A percentile compares a stretch with the other conserved stretches of the same genome.
Evolutionary conservation across 2,888 invertebrate species (phyloP).

Genomic region (Hyles lineata): DNA sequence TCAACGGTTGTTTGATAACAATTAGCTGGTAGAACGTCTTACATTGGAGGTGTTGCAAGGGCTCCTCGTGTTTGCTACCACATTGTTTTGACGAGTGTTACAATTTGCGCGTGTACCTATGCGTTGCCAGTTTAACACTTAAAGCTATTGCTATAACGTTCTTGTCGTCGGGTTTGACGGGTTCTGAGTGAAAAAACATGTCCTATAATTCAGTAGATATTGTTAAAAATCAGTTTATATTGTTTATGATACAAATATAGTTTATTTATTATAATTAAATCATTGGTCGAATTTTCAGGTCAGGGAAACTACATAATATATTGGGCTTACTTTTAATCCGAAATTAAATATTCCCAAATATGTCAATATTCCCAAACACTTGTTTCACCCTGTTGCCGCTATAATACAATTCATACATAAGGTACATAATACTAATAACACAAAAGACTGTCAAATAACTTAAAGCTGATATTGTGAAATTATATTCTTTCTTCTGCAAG

Average conservation of each 20-base stretch:
- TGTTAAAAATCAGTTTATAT: not conserved
- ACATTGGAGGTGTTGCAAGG: not conserved
- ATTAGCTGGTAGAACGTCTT: constrained; percentile 17
- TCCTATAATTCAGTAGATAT: not conserved
- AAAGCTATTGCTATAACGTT: constrained; percentile 73
- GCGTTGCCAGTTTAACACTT: constrained; percentile 77
- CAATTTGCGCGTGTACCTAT: constrained; percentile 70
- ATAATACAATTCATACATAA: too few relatives aligned
- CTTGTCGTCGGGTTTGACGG: constrained; percentile 49
- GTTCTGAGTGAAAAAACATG: constrained; percentile 61
- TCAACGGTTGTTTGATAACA: constrained; percentile 10
- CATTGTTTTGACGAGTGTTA: constrained; percentile 48
- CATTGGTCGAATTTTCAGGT: too few relatives aligned
- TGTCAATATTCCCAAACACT: too few relatives aligned
- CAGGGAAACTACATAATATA: too few relatives aligned
- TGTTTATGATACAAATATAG: not conserved
- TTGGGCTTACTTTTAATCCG: too few relatives aligned
- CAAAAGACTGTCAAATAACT: too few relatives aligned
- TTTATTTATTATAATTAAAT: too few relatives aligned
- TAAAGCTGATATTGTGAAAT: too few relatives aligned
- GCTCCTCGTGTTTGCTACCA: not conserved
- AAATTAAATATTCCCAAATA: too few relatives aligned
- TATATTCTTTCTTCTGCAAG: too few relatives aligned
- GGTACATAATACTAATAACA: too few relatives aligned
- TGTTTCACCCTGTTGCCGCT: too few relatives aligned